Evolutionary conservation across 2,797 vertebrate genomes (phyloP).

Genomic region (Poecilia gillii): DNA sequence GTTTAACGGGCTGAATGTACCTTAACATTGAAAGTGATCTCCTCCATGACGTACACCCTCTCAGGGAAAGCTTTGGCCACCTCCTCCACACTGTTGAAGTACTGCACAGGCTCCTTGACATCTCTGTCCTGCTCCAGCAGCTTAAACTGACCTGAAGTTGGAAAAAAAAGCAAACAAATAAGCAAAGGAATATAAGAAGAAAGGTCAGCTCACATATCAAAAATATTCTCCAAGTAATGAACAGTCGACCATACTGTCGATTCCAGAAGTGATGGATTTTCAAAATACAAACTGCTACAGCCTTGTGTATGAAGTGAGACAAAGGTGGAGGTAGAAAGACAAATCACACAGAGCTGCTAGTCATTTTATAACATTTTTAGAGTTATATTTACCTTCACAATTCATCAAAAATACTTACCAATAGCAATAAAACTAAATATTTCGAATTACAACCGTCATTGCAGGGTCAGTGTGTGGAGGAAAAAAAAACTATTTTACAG

Average conservation of each 20-base stretch:
- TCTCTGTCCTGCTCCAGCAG: conserved; percentile 98
- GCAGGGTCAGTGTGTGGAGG: not conserved
- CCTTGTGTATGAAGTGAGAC: not conserved
- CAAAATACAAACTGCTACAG: not conserved
- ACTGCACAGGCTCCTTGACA: conserved; percentile 98
- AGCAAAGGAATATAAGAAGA: not conserved
- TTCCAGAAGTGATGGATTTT: not conserved
- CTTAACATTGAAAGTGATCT: conserved; percentile 99
- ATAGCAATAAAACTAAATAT: not conserved
- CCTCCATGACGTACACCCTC: conserved; percentile 99
- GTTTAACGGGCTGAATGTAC: conserved; percentile 71
- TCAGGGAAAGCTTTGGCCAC: conserved; percentile 99
- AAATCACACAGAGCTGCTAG: not conserved
- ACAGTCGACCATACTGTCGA: not conserved
- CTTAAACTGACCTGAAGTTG: conserved; percentile 93
- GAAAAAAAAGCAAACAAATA: conserved; percentile 30
- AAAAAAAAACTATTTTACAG: not conserved
- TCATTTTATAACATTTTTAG: not conserved
- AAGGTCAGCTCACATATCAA: not conserved
- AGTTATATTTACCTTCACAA: not conserved
- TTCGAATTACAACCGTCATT: not conserved
- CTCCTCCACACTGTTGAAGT: conserved; percentile 99
- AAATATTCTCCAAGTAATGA: not conserved
- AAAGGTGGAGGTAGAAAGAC: not conserved
- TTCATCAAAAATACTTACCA: not conserved